A percentile compares a stretch with the other conserved stretches of the same genome.
These are phyloP conservation scores for Thysanoteuthis rhombus DNA, from an alignment of 2,888 invertebrate genomes.

Conservation along the genomic window DNA sequence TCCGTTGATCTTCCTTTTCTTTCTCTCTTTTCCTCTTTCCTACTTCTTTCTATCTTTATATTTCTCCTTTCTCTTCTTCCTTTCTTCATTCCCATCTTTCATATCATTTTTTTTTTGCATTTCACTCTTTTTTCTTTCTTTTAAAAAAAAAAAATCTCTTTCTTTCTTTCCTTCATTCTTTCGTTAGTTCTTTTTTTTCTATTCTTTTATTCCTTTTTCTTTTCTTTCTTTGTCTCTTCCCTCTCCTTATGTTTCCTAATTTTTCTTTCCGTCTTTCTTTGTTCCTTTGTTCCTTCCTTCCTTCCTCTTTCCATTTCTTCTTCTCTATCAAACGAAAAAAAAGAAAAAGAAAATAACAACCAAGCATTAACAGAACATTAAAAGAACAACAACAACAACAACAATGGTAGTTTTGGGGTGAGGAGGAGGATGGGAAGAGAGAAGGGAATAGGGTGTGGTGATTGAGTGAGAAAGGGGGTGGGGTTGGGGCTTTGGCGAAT, in stretches of 20 bases:
- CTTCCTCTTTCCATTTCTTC: too few relatives aligned
- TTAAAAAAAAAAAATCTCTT: too few relatives aligned
- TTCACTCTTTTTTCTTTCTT: background rate
- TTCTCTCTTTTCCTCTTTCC: background rate
- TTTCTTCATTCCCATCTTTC: background rate
- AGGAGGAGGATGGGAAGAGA: background rate
- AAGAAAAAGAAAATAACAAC: too few relatives aligned
- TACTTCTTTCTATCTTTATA: background rate
- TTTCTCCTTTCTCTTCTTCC: too few relatives aligned
- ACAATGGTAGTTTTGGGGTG: background rate
- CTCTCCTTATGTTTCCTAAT: too few relatives aligned
- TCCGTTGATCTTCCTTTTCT: background rate
- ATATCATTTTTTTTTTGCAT: background rate
- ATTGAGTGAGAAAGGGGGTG: too few relatives aligned
- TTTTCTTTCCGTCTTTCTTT: too few relatives aligned
- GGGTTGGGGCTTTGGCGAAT: background rate
- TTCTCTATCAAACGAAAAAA: background rate
- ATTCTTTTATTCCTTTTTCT: background rate
- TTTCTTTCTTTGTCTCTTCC: too few relatives aligned
- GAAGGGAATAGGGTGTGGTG: too few relatives aligned
- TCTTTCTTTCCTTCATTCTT: background rate
- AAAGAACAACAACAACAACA: background rate
- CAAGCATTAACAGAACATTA: background rate
- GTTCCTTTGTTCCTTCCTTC: too few relatives aligned
- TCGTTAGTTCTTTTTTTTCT: too few relatives aligned